phyloP scores from a whole-genome alignment of 2,797 vertebrate genomes.

The Oophaga sylvatica region DNA sequence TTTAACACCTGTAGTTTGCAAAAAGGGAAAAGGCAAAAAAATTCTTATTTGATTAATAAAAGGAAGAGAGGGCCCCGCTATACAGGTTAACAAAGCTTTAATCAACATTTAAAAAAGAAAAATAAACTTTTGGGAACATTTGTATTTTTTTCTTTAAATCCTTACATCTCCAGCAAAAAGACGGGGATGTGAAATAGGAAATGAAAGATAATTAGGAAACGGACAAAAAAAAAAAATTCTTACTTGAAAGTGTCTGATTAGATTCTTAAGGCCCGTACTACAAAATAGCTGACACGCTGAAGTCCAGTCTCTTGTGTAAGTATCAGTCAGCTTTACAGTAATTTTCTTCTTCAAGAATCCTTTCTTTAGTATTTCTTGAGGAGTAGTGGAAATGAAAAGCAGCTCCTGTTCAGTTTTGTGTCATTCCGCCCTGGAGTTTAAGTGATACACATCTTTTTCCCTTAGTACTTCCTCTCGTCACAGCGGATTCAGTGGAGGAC shows the following conservation, averaged over 20 bases:
- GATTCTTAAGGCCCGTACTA: slow-evolving; percentile 43
- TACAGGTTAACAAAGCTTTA: slow-evolving; percentile 46
- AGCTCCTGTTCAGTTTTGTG: slow-evolving; percentile 29
- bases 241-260: slow-evolving; percentile 13
- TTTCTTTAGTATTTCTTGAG: slow-evolving; percentile 25
- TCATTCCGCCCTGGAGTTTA: slow-evolving; percentile 38
- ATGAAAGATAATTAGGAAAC: slow-evolving; percentile 31
- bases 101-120: slow-evolving; percentile 24
- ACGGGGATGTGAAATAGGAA: slow-evolving; percentile 15
- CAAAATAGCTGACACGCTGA: slow-evolving; percentile 7
- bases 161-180: slow-evolving; percentile 38
- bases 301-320: slow-evolving; percentile 37
- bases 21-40: background rate
- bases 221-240: slow-evolving; percentile 6
- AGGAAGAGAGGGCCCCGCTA: slow-evolving; percentile 32
- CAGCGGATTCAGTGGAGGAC: slow-evolving; percentile 45
- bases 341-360: slow-evolving; percentile 32
- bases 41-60: background rate
- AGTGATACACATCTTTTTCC: slow-evolving; percentile 37
- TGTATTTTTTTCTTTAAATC: background rate
- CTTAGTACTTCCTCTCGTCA: slow-evolving; percentile 46
- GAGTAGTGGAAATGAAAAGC: slow-evolving; percentile 28
- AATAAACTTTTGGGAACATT: slow-evolving; percentile 6
- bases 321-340: slow-evolving; percentile 31
- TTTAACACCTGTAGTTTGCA: slow-evolving; percentile 2